phyloP scores from a whole-genome alignment of 2,113 vertebrate species.

The Trogon melanurus region DNA sequence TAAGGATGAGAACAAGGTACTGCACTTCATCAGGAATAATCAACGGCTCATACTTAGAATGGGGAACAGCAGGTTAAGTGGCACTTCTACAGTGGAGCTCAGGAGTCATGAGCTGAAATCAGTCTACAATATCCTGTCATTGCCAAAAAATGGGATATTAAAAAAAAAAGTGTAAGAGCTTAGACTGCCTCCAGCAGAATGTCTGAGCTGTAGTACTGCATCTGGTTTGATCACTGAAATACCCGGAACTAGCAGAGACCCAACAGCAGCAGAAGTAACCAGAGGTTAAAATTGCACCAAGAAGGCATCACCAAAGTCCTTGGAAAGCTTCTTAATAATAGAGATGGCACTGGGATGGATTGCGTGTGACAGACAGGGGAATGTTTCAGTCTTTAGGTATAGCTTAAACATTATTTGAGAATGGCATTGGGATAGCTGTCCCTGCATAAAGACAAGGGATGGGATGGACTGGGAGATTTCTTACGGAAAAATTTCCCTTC shows the following conservation, averaged over 20 bases:
- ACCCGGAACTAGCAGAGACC: not conserved
- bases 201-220: not conserved
- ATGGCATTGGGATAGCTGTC: not conserved
- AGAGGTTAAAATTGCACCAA: not conserved
- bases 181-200: not conserved
- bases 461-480: not conserved
- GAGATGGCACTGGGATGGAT: not conserved
- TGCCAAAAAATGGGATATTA: not conserved
- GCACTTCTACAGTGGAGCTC: not conserved
- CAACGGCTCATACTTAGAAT: not conserved
- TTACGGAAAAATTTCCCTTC: not conserved
- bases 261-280: not conserved
- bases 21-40: conserved; percentile 6
- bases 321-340: not conserved
- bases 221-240: not conserved
- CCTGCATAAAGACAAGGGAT: not conserved
- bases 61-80: not conserved
- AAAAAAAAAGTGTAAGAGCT: not conserved
- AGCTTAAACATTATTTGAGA: not conserved
- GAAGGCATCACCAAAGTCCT: not conserved
- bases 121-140: not conserved
- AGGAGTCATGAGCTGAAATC: not conserved
- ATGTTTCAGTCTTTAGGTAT: not conserved
- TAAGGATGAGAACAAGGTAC: not conserved
- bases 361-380: not conserved